These are phyloP conservation scores for Alethe castanea DNA, from an alignment of 2,113 vertebrate species.

Conservation along the genomic window DNA sequence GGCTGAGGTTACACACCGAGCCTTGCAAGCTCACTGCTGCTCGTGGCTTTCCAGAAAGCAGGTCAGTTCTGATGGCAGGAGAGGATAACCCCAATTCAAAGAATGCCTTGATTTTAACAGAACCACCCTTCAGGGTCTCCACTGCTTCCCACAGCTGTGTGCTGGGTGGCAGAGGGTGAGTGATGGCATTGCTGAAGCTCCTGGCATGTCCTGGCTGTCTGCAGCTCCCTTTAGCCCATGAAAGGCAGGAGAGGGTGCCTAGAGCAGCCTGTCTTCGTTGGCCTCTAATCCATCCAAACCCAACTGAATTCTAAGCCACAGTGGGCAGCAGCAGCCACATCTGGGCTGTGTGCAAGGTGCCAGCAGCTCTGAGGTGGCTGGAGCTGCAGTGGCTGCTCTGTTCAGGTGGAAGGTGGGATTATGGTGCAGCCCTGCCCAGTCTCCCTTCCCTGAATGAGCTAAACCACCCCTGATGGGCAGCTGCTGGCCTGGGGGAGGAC, in stretches of 20 bases:
- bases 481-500: neutral
- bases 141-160: accelerated
- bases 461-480: accelerated
- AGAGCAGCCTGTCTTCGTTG: neutral
- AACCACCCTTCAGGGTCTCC: neutral
- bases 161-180: neutral
- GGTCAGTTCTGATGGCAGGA: neutral
- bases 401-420: neutral
- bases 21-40: neutral
- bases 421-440: neutral
- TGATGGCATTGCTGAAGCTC: neutral
- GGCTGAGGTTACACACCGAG: neutral
- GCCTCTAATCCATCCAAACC: neutral
- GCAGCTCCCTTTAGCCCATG: neutral
- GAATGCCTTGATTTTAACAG: neutral
- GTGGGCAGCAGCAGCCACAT: neutral
- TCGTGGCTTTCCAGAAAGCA: neutral
- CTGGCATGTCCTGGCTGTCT: neutral
- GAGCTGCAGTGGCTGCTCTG: neutral
- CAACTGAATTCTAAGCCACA: neutral
- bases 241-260: neutral
- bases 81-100: neutral
- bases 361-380: neutral
- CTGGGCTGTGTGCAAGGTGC: neutral
- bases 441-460: neutral